Evolutionary conservation across 2,113 vertebrate species (phyloP), one percentile per base, ranked within the genome.

Genomic region (Capreolus pygargus): DNA sequence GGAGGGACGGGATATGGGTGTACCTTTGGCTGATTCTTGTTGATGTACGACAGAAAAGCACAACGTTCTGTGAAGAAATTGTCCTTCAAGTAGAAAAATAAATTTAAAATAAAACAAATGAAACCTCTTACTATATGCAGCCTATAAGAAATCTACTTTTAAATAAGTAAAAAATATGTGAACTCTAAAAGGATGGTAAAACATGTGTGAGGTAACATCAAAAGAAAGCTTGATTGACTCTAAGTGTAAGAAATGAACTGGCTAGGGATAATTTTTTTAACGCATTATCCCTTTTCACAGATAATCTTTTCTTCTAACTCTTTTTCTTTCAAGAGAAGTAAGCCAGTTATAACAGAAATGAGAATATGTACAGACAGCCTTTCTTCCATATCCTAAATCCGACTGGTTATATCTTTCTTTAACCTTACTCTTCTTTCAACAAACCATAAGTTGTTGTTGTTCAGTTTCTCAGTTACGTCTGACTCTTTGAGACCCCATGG

Each of bases 1-100:
- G 17, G 17, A 70, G 5, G n/a, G 19, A 23, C 4, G 4, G 19
- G n/a, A 36, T 2, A 36, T 0, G 5, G 19, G 9, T 4, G n/a
- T 23, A 21, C n/a, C 9, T 12, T 9, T 70, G n/a, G 64, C 9
- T 5, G 4, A 23, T 70, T 70, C n/a, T 70, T 36, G 19, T 70
- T 70, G n/a, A 70, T 70, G n/a, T 70, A 12, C 11, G 64, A 36
- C 64, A 36, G 64, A 70, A 70, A 36, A 12, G 9, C 64, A 36
- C 64, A 36, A 23, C 12, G 23, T 39, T 39, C 19, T 39, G 19
- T 39, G 23, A 70, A 70, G n/a, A 70, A 23, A 23, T 70, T 23
- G 23, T 70, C 19, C n/a, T 12, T 70, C 19, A 39, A 39, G 23
- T 70, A 70, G n/a, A 23, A 70, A 70, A 70, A 70, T 23, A 39